A percentile compares a stretch with the other conserved stretches of the same genome.
phyloP scores from a whole-genome alignment of 2,888 invertebrate species.

The Gari tellinella region DNA sequence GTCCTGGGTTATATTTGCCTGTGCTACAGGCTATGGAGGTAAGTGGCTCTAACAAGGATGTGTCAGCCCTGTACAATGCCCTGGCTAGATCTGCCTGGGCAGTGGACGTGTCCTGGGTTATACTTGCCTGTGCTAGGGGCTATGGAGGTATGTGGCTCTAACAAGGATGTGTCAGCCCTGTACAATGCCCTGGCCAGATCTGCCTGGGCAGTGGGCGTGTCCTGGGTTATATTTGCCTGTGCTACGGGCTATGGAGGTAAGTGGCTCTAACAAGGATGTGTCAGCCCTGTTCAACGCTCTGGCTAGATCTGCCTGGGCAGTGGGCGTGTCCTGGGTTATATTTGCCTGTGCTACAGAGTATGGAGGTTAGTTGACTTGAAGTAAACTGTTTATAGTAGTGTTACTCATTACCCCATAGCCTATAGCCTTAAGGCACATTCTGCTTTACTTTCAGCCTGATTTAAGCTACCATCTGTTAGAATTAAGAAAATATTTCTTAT shows the following conservation, averaged over 20 bases:
- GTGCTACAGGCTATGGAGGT: conserved; percentile 86
- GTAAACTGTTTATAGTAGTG: too few relatives aligned
- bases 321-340: conserved; percentile 86
- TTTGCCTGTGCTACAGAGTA: conserved; percentile 86
- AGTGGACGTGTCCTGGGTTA: conserved; percentile 85
- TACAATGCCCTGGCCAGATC: conserved; percentile 85
- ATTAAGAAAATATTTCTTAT: too few relatives aligned
- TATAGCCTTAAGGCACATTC: too few relatives aligned
- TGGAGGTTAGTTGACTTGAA: conserved; percentile 84
- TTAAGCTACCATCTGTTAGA: too few relatives aligned
- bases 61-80: conserved; percentile 83
- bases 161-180: conserved; percentile 70
- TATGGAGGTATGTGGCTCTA: conserved; percentile 84
- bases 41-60: conserved; percentile 40
- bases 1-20: conserved; percentile 86
- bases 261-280: conserved; percentile 41
- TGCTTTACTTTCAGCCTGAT: too few relatives aligned
- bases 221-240: conserved; percentile 86
- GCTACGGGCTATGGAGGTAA: conserved; percentile 85
- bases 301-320: conserved; percentile 85
- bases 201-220: conserved; percentile 85
- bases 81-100: conserved; percentile 85
- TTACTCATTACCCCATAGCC: too few relatives aligned
- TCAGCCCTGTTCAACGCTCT: conserved; percentile 84
- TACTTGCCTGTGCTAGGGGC: conserved; percentile 86